Conservation (phyloP, 2,113 vertebrate genomes). For the Phocoena phocoena region DNA sequence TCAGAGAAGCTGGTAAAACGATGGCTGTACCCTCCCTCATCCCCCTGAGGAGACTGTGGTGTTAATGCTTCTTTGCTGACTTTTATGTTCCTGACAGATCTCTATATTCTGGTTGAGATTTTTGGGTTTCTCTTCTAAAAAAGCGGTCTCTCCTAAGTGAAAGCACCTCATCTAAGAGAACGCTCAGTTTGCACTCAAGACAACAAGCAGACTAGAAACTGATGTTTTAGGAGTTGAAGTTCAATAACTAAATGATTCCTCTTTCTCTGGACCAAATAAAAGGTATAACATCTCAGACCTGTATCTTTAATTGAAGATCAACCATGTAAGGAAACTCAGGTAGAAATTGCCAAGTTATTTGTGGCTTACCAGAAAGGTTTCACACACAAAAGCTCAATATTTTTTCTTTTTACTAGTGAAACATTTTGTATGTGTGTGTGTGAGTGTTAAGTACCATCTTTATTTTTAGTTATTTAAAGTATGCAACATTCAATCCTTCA, state of each 20-base stretch:
- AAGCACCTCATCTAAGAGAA: not conserved
- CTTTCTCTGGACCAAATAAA: not conserved
- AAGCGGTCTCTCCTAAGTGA: not conserved
- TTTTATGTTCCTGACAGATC: not conserved
- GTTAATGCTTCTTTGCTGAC: not conserved
- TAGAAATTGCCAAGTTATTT: not conserved
- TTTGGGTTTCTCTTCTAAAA: not conserved
- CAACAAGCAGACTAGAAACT: not conserved
- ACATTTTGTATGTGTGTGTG: not conserved
- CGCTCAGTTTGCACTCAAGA: not conserved
- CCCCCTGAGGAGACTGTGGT: not conserved
- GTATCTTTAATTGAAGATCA: not conserved
- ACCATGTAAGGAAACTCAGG: not conserved
- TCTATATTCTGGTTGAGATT: not conserved
- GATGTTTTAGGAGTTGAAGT: not conserved
- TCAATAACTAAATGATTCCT: not conserved
- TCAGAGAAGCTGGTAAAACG: not conserved
- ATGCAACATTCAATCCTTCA: not conserved
- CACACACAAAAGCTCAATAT: not conserved
- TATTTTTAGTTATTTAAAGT: slow-evolving; percentile 6
- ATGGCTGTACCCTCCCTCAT: not conserved
- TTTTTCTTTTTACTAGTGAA: not conserved
- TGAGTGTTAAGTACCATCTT: not conserved
- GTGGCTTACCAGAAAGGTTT: slow-evolving; percentile 26
- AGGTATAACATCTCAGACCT: not conserved